Conservation (phyloP, 2,888 invertebrate species). For the Parochlus steinenii region DNA sequence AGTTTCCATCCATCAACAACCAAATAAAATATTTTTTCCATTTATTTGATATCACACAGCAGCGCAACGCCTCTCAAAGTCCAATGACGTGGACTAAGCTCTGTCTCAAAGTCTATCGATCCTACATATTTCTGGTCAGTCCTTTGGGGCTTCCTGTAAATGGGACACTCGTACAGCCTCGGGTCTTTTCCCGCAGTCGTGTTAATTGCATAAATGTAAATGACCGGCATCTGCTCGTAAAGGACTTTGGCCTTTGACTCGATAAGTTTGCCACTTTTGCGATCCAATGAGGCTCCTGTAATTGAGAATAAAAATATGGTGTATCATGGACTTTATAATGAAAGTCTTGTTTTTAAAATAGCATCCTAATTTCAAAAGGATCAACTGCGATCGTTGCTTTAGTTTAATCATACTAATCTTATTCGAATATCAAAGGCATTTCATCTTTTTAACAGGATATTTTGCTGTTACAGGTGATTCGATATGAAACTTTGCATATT, state of each 20-base stretch:
- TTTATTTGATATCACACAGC: constrained; percentile 87
- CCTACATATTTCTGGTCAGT: constrained; percentile 93
- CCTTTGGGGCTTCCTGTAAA: constrained; percentile 86
- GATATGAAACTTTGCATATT: no score
- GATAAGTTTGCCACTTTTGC: constrained; percentile 71
- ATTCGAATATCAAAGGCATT: no score
- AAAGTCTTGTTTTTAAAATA: no score
- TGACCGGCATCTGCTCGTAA: constrained; percentile 91
- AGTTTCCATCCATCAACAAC: no score
- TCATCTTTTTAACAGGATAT: no score
- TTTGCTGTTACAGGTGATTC: no score
- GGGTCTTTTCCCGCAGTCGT: constrained; percentile 86
- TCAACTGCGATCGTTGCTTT: no score
- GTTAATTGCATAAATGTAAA: constrained; percentile 89
- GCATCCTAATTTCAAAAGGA: no score
- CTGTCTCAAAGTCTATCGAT: constrained; percentile 85
- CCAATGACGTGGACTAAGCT: constrained; percentile 89
- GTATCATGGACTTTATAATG: no score
- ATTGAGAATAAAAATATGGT: constrained; percentile 13
- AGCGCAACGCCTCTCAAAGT: constrained; percentile 88
- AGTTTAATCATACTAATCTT: no score
- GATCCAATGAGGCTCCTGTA: constrained; percentile 65
- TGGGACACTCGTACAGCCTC: constrained; percentile 87
- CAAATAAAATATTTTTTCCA: no score
- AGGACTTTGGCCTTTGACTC: constrained; percentile 87